A percentile compares a stretch with the other conserved stretches of the same genome.
These are phyloP conservation scores for Pipistrellus nathusii DNA, from an alignment of 2,797 vertebrate species.

Conservation along the genomic window DNA sequence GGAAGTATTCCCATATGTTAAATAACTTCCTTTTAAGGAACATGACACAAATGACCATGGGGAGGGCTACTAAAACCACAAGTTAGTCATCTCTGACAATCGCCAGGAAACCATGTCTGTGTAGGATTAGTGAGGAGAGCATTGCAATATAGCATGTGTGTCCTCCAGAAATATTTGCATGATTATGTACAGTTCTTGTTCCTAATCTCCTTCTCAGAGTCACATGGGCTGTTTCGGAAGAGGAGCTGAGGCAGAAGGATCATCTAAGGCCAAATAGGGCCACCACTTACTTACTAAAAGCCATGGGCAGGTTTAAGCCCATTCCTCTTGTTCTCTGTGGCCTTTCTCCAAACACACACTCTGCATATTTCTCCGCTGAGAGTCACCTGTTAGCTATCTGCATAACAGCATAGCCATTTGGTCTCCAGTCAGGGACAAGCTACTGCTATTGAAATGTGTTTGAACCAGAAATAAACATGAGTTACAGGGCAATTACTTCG, in stretches of 20 bases:
- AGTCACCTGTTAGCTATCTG: constrained; percentile 1
- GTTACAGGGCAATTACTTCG: constrained; percentile 35
- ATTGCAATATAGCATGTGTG: background rate
- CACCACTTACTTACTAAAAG: background rate
- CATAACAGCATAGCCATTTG: background rate
- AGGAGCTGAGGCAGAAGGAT: background rate
- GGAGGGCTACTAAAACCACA: background rate
- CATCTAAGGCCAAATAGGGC: background rate
- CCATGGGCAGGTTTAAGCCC: background rate
- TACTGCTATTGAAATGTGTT: background rate
- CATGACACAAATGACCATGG: background rate
- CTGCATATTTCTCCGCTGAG: background rate
- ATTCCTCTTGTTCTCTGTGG: background rate
- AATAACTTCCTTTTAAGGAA: constrained; percentile 42
- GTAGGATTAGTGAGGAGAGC: background rate
- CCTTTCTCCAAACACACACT: background rate
- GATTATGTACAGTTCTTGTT: background rate
- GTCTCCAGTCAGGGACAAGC: constrained; percentile 1
- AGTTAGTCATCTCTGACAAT: background rate
- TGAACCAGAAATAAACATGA: constrained; percentile 56
- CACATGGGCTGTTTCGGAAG: background rate
- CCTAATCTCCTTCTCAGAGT: background rate
- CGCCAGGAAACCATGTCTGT: background rate
- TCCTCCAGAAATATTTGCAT: background rate
- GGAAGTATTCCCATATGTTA: constrained; percentile 32